Base-by-base conservation (phyloP, 2,888 invertebrate species). In the Ophioninae sp. region DNA sequence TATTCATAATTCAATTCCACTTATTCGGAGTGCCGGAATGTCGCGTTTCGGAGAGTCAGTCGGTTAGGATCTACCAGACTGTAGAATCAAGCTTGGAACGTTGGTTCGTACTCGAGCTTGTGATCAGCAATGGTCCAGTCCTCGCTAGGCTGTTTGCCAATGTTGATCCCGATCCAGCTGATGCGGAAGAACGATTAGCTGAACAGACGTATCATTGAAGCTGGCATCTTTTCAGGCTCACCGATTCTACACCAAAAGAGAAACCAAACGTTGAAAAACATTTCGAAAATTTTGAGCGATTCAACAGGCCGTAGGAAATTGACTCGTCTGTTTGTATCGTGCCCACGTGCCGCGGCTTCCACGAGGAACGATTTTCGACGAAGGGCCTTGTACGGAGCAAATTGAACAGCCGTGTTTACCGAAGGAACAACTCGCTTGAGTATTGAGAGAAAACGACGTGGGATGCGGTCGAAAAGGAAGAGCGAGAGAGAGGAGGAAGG, bases 331-430 rank as follows among this genome's bases (percentile, higher is more conserved):
- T 9, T 44, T 44, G 44, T 44, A 30, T 30, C 30, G 30, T 30
- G 30, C 30, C 30, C 30, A 30, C 30, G 30, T 30, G 30, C 30
- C 30, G 3, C 10, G 10, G 9, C 13, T 44, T 44, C 10, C 44
- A 44, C 9, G 71, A 84, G 75, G 72, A 79, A 71, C 75, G 81
- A 84, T 84, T 84, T 74, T 74, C 78, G 78, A 84, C 74, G 75
- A 71, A 75, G 67, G 71, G 74, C 63, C 79, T 82, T 82, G 79
- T 79, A 82, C 75, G 79, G 68, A 81, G 84, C 69, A 84, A 85
- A 85, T 85, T 85, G 81, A 84, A 83, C 85, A 83, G 81, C 84
- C 75, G 81, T 85, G 84, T 85, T 85, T 85, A 82, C 79, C 64
- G 79, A 85, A 83, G 30, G 81, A 84, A 81, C 83, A 82, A 79